Evolutionary conservation across 37 sponge, comb jelly and placozoan genomes (phyloP), one percentile per base, ranked within the genome.

Genomic region (Crambe crambe): DNA sequence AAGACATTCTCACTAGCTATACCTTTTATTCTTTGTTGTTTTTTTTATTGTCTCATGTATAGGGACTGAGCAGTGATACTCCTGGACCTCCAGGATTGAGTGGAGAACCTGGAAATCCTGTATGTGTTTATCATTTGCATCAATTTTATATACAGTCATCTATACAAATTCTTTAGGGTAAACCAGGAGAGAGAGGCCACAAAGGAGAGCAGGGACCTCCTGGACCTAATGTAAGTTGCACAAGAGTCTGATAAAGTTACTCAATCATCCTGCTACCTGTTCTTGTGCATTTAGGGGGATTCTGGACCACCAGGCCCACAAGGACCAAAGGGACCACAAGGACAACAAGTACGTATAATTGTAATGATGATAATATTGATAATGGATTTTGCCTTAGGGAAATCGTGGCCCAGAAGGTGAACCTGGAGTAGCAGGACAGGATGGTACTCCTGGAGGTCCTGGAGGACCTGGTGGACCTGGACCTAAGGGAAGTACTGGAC

Each of bases 341-440:
- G 79, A 38, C 26, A 23, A 23, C 18, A 62, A 18, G 26, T 62
- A 62, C 10, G n/a, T n/a, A n/a, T n/a, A n/a, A n/a, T n/a, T n/a
- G n/a, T n/a, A n/a, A n/a, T n/a, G n/a, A n/a, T n/a, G n/a, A n/a
- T n/a, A n/a, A n/a, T n/a, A n/a, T 57, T 56, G 36, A 35, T 9
- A 36, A 34, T 67, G 36, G 64, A 4, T 15, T 35, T 78, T 27
- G 3, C 35, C 2, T 18, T 47, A 77, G 74, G 86, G 86, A 26
- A 23, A 68, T 37, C 29, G 23, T 27, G 86, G 87, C 3, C 70
- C 75, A 57, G 34, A 70, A 6, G 89, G 89, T 25, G 79, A 63
- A 30, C 84, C 68, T 56, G 89, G 89, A 27, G 77, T 83, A 41
- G 75, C 79, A 37, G 89, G 89, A 32, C 72, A 78, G 30, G 79